phyloP scores from a whole-genome alignment of 2,797 vertebrate genomes.

The Eulemur mongoz region DNA sequence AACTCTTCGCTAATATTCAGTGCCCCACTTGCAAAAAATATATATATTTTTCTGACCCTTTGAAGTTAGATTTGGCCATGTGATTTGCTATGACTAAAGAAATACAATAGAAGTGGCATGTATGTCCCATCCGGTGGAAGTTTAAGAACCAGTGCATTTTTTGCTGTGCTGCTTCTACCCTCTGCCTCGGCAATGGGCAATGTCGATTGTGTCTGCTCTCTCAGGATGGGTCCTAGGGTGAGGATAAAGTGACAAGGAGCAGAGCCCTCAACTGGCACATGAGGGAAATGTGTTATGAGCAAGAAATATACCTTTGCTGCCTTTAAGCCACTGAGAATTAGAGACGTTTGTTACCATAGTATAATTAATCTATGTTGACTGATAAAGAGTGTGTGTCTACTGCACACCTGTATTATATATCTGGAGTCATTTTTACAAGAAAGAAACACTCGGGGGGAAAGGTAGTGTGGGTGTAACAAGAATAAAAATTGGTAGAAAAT shows the following conservation, averaged over 20 bases:
- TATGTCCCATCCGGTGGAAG: neutral
- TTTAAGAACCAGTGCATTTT: neutral
- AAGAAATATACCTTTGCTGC: neutral
- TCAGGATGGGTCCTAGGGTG: neutral
- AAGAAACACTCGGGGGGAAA: neutral
- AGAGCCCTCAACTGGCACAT: neutral
- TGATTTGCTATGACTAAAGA: neutral
- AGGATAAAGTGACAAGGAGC: neutral
- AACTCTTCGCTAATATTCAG: neutral
- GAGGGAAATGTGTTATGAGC: neutral
- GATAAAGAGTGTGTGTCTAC: constrained; percentile 20
- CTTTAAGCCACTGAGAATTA: neutral
- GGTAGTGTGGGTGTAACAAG: constrained; percentile 64
- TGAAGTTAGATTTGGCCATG: neutral
- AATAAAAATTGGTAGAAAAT: constrained; percentile 69
- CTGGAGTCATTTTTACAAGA: constrained; percentile 51
- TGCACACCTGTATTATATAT: constrained; percentile 4
- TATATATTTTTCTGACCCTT: neutral
- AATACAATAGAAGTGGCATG: neutral
- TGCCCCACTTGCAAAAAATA: neutral
- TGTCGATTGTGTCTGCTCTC: neutral
- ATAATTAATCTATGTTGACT: constrained; percentile 17
- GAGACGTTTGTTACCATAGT: neutral
- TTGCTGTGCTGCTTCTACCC: neutral
- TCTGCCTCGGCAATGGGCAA: neutral